A percentile compares a stretch with the other conserved stretches of the same genome.
phyloP scores from a whole-genome alignment of 2,797 vertebrate genomes.

The Morelia viridis region DNA sequence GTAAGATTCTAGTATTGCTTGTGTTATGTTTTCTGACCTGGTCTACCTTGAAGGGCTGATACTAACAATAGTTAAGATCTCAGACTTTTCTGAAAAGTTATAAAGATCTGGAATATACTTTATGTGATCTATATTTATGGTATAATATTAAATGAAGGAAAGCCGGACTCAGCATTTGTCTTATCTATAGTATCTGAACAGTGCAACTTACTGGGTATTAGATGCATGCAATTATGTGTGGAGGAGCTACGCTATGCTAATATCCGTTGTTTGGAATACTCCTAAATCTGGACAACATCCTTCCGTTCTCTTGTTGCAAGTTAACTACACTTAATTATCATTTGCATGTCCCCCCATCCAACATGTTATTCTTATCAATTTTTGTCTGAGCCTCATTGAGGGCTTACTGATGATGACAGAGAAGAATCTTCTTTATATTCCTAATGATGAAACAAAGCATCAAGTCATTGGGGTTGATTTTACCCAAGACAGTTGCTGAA shows the following conservation, averaged over 20 bases:
- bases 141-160: background rate
- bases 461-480: slow-evolving; percentile 55
- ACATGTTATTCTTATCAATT: slow-evolving; percentile 53
- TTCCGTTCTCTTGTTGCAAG: slow-evolving; percentile 31
- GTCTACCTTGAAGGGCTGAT: background rate
- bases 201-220: background rate
- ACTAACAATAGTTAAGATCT: background rate
- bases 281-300: slow-evolving; percentile 18
- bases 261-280: background rate
- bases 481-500: slow-evolving; percentile 70
- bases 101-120: background rate
- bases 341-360: slow-evolving; percentile 63
- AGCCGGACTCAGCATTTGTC: background rate
- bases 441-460: slow-evolving; percentile 74
- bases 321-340: slow-evolving; percentile 31
- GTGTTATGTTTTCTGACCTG: background rate
- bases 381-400: slow-evolving; percentile 60
- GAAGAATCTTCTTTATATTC: slow-evolving; percentile 73
- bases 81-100: background rate
- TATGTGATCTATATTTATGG: background rate
- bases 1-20: background rate
- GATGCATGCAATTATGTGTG: background rate
- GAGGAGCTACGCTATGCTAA: background rate
- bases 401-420: slow-evolving; percentile 67
- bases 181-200: background rate